Percentiles rank a stretch among this genome's conserved stretches.
Evolutionary conservation across 2,888 invertebrate species (phyloP).

Genomic region (Dicyrtoma fusca): DNA sequence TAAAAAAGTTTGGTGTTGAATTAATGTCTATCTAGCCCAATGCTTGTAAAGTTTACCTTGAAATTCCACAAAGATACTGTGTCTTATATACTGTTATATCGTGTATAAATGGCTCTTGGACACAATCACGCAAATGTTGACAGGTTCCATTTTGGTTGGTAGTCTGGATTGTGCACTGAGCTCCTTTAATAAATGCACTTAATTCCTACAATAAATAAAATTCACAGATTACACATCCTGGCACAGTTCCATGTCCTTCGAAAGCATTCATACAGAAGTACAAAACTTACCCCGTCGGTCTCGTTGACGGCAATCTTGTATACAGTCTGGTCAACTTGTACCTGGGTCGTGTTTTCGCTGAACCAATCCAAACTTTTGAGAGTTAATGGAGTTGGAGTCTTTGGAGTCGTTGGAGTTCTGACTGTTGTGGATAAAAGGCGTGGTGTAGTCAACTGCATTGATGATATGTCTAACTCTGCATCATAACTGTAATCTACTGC

Average conservation of each 20-base stretch:
- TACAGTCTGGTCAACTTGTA: conserved; percentile 42
- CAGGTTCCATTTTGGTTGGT: conserved; percentile 43
- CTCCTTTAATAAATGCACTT: conserved; percentile 11
- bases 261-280: background rate
- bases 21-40: background rate
- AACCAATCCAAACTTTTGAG: conserved; percentile 39
- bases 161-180: conserved; percentile 1
- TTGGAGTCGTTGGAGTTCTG: background rate
- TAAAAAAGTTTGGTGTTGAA: background rate
- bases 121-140: conserved; percentile 51
- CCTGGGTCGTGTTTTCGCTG: background rate
- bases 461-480: background rate
- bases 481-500: background rate
- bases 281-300: conserved; percentile 30
- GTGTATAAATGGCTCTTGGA: conserved; percentile 43
- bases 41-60: conserved; percentile 14
- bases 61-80: conserved; percentile 45
- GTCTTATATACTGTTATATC: conserved; percentile 41
- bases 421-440: background rate
- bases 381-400: conserved; percentile 16
- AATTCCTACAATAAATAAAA: conserved; percentile 5
- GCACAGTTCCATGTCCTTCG: background rate
- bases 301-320: conserved; percentile 29
- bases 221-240: background rate
- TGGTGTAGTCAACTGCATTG: background rate